phyloP scores from a whole-genome alignment of 2,797 vertebrate species.

The Australoheros facetus region DNA sequence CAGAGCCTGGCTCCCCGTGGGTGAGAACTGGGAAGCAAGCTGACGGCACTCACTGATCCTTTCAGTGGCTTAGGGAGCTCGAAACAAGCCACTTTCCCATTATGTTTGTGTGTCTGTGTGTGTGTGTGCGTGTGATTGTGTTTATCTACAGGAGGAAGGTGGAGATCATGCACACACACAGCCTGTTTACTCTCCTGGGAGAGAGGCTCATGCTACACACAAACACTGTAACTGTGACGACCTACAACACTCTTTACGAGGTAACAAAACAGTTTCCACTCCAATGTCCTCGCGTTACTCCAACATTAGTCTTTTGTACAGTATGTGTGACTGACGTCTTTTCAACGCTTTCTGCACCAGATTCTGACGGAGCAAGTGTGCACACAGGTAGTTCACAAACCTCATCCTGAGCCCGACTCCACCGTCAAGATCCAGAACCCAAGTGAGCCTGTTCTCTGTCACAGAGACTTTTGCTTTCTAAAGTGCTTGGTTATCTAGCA shows the following conservation, averaged over 20 bases:
- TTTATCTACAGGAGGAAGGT: slow-evolving; percentile 88
- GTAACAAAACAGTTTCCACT: slow-evolving; percentile 71
- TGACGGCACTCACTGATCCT: slow-evolving; percentile 56
- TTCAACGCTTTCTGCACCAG: slow-evolving; percentile 65
- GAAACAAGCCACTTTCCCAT: slow-evolving; percentile 62
- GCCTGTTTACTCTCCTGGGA: slow-evolving; percentile 94
- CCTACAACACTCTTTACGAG: slow-evolving; percentile 97
- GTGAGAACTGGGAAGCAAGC: slow-evolving; percentile 37
- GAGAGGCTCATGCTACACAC: slow-evolving; percentile 93
- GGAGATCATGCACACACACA: slow-evolving; percentile 98
- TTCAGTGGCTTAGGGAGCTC: slow-evolving; percentile 59
- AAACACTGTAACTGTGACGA: slow-evolving; percentile 91
- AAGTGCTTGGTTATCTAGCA: neutral
- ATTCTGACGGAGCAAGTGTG: slow-evolving; percentile 96
- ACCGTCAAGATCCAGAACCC: slow-evolving; percentile 96
- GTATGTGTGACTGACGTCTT: slow-evolving; percentile 6
- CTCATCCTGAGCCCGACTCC: slow-evolving; percentile 94
- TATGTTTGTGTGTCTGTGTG: slow-evolving; percentile 29
- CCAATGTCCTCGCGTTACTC: neutral
- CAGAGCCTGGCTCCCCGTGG: slow-evolving; percentile 49
- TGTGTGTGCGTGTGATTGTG: slow-evolving; percentile 43
- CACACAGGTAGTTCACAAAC: slow-evolving; percentile 95
- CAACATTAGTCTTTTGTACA: neutral
- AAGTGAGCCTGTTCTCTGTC: slow-evolving; percentile 80
- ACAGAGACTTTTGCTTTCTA: neutral